These are phyloP conservation scores for Bombus picipes DNA, from an alignment of 1,140 invertebrate genomes.

Conservation along the genomic window DNA sequence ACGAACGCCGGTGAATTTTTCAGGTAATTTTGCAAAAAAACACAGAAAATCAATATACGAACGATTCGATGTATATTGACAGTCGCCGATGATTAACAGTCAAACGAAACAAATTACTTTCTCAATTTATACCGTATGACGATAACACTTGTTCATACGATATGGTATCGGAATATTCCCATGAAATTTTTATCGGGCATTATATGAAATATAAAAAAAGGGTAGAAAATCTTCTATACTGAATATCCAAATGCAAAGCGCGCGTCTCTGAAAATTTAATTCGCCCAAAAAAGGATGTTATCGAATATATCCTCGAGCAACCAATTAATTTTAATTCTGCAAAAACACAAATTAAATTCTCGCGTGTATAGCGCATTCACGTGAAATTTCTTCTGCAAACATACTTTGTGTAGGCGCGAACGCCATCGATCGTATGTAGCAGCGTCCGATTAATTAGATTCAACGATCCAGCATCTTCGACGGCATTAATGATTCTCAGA, in stretches of 20 bases:
- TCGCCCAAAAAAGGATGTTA: not conserved
- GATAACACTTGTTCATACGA: not conserved
- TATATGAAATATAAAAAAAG: not conserved
- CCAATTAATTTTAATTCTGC: not conserved
- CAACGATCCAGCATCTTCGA: constrained; percentile 43
- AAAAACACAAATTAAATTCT: not conserved
- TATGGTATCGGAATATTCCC: not conserved
- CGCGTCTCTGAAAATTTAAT: not conserved
- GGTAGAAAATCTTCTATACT: not conserved
- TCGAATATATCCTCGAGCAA: not conserved
- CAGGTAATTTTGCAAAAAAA: constrained; percentile 13
- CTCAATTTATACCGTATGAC: not conserved
- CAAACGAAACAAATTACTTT: not conserved
- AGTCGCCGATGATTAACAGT: not conserved
- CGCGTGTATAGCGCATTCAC: not conserved
- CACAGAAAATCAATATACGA: not conserved
- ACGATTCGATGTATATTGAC: not conserved
- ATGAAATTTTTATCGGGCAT: not conserved
- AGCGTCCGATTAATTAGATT: constrained; percentile 52
- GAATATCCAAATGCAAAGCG: not conserved
- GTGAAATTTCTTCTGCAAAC: not conserved
- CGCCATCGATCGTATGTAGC: not conserved
- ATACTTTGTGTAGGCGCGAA: too few species aligned
- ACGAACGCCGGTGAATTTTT: not conserved
- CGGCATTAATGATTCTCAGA: constrained; percentile 59